These are phyloP conservation scores for Eupithecia dodoneata DNA, from an alignment of 2,888 invertebrate species.

Conservation along the genomic window DNA sequence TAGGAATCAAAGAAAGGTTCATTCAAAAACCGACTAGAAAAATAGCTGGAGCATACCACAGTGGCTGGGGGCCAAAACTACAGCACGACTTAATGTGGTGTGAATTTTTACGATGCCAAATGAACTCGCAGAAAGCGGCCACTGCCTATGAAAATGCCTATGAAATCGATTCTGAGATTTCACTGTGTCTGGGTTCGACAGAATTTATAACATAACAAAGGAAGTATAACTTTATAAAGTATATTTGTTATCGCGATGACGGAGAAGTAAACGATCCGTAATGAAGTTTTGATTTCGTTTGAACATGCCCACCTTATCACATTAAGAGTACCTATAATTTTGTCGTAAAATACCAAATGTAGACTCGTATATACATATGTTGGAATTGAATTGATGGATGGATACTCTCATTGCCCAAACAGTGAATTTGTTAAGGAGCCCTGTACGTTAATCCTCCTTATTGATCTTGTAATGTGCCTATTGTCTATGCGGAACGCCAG, in stretches of 20 bases:
- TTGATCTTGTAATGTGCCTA: too few relatives aligned
- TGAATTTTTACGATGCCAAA: conserved; percentile 74
- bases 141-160: conserved; percentile 49
- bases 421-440: too few relatives aligned
- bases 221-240: neutral
- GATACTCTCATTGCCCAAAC: too few relatives aligned
- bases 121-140: conserved; percentile 63
- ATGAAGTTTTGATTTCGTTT: neutral
- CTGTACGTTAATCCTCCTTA: too few relatives aligned
- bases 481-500: too few relatives aligned
- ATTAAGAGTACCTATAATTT: neutral
- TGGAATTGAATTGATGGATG: too few relatives aligned
- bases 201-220: neutral
- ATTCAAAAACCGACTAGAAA: conserved; percentile 57
- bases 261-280: neutral
- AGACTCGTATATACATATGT: neutral
- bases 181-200: conserved; percentile 9
- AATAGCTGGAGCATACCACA: conserved; percentile 49
- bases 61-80: conserved; percentile 71
- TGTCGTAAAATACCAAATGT: neutral
- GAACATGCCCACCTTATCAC: neutral
- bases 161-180: conserved; percentile 35
- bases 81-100: conserved; percentile 70
- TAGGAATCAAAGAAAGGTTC: conserved; percentile 41
- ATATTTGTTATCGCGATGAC: neutral